phyloP scores from a whole-genome alignment of 2,797 vertebrate species.

The Acropternis orthonyx region DNA sequence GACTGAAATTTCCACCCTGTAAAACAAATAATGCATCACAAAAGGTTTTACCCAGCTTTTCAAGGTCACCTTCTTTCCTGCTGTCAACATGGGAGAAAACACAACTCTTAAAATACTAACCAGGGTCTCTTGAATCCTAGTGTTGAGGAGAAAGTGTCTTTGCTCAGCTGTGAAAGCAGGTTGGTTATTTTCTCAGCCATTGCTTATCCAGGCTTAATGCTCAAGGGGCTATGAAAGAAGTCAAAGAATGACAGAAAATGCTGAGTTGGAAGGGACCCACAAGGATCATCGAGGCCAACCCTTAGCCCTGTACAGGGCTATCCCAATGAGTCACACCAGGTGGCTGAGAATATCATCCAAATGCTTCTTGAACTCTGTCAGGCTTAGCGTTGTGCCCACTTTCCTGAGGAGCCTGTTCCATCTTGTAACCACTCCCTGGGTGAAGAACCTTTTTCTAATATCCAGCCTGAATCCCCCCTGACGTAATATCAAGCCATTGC shows the following conservation, averaged over 20 bases:
- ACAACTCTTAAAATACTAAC: background rate
- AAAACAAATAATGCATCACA: background rate
- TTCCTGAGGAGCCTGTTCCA: background rate
- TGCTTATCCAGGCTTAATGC: background rate
- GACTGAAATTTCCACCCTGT: background rate
- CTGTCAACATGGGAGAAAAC: background rate
- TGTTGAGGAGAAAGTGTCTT: background rate
- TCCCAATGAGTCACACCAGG: background rate
- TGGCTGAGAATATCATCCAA: background rate
- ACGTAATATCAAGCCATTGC: background rate
- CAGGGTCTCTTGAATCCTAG: background rate
- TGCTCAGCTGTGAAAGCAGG: background rate
- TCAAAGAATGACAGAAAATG: background rate
- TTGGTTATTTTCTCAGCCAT: background rate
- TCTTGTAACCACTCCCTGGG: background rate
- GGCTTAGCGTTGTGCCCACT: background rate
- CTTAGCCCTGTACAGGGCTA: background rate
- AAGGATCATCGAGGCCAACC: background rate
- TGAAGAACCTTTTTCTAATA: background rate
- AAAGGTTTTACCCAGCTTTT: background rate
- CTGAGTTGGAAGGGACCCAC: background rate
- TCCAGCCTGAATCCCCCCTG: background rate
- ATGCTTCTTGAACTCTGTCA: background rate
- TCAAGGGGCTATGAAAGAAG: background rate
- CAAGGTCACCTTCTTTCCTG: background rate